phyloP scores from a whole-genome alignment of 2,888 invertebrate species.

The Eupithecia subumbrata region DNA sequence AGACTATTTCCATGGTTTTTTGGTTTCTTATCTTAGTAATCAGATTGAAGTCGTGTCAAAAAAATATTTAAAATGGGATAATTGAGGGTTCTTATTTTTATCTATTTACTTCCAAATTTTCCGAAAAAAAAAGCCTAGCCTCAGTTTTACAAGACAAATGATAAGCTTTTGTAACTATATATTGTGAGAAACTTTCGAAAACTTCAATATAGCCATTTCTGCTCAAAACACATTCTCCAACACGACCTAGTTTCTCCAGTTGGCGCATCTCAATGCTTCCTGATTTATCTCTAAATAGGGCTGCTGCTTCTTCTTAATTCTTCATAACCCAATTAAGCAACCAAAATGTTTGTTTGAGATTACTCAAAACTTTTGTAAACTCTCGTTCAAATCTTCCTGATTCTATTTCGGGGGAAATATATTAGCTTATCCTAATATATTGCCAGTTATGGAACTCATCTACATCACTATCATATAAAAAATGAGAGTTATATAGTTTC shows the following conservation, averaged over 20 bases:
- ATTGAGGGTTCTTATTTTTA: too few relatives aligned
- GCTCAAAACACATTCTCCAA: slow-evolving; percentile 17
- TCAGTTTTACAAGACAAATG: background rate
- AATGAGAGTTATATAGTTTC: background rate
- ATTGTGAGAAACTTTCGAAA: background rate
- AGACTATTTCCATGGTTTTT: background rate
- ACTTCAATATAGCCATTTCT: background rate
- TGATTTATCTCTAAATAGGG: slow-evolving; percentile 44
- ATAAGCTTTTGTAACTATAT: background rate
- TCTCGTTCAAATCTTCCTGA: background rate
- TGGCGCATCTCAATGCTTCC: slow-evolving; percentile 49
- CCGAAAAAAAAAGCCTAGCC: background rate
- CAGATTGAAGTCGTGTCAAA: background rate
- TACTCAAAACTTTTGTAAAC: background rate
- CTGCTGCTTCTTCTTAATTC: slow-evolving; percentile 13
- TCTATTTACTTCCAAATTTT: background rate
- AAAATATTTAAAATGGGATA: too few relatives aligned
- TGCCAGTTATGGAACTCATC: background rate
- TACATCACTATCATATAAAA: background rate
- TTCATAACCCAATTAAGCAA: slow-evolving; percentile 9
- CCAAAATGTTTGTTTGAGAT: background rate
- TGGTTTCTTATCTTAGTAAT: background rate
- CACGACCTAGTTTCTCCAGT: slow-evolving; percentile 53
- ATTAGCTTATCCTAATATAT: background rate
- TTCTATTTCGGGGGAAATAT: background rate